Percentiles rank a stretch among this genome's conserved stretches.
These are phyloP conservation scores for Pammene aurita DNA, from an alignment of 2,888 invertebrate genomes.

Conservation along the genomic window DNA sequence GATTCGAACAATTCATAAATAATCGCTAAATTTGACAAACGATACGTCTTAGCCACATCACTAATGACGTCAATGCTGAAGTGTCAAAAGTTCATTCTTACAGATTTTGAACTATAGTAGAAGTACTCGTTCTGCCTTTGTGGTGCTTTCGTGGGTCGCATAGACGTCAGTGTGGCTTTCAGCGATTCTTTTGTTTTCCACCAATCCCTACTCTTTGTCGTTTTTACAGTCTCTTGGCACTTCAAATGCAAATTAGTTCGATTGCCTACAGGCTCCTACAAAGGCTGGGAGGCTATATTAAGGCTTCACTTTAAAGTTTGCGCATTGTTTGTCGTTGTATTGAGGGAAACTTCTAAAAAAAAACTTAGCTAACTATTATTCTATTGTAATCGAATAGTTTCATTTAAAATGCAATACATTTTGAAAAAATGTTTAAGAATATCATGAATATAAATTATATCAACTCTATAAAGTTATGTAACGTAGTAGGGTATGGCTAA, in stretches of 20 bases:
- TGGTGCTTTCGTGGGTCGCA: neutral
- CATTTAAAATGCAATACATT: no score
- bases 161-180: conserved; percentile 19
- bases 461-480: no score
- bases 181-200: conserved; percentile 30
- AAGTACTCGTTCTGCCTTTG: no score
- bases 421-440: no score
- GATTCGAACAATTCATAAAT: no score
- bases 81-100: no score
- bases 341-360: neutral
- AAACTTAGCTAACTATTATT: neutral
- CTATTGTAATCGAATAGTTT: neutral
- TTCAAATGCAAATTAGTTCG: conserved; percentile 38
- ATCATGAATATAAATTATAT: no score
- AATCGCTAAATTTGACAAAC: no score
- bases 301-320: conserved; percentile 15
- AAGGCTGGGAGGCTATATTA: conserved; percentile 14
- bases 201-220: conserved; percentile 35
- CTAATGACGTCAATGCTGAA: no score
- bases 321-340: conserved; percentile 17
- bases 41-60: no score
- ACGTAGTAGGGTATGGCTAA: no score
- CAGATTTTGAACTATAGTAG: no score
- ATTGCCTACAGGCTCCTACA: conserved; percentile 28
- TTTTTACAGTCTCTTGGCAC: conserved; percentile 34